phyloP scores from a whole-genome alignment of 2,797 vertebrate species.

The Anguilla obscura region DNA sequence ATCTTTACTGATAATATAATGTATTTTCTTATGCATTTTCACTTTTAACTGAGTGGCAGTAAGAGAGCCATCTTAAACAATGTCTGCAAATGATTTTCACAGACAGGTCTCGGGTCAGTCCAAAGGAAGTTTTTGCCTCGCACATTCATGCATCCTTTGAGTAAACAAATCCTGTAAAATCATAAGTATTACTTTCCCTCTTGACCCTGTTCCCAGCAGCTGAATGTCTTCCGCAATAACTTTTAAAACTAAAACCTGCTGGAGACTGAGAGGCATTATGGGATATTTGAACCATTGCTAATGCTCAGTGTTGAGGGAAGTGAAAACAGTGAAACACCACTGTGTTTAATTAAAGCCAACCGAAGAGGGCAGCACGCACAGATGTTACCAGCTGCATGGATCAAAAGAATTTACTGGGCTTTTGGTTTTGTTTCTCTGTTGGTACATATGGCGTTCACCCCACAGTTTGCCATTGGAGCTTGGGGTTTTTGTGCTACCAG shows the following conservation, averaged over 20 bases:
- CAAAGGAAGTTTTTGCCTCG: neutral
- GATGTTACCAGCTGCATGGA: constrained; percentile 61
- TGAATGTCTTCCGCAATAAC: neutral
- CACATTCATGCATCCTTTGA: neutral
- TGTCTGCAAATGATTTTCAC: neutral
- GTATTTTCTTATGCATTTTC: no score
- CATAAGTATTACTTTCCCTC: constrained; percentile 13
- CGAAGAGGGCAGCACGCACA: constrained; percentile 44
- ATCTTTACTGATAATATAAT: no score
- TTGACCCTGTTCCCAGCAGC: neutral
- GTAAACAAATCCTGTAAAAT: constrained; percentile 11
- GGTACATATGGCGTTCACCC: constrained; percentile 64
- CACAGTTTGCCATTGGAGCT: constrained; percentile 59
- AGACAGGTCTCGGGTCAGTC: neutral
- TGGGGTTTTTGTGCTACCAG: constrained; percentile 44
- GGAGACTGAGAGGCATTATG: neutral
- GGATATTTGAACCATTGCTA: neutral
- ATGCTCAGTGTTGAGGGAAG: neutral
- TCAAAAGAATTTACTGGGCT: constrained; percentile 58
- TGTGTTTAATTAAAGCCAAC: constrained; percentile 22
- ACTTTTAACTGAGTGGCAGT: no score
- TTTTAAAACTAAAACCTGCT: constrained; percentile 1
- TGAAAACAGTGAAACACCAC: constrained; percentile 33
- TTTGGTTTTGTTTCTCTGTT: constrained; percentile 56
- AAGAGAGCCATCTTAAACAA: neutral